Evolutionary conservation across 1,140 invertebrate genomes (phyloP).

Genomic region (Drosophila rhopaloa): DNA sequence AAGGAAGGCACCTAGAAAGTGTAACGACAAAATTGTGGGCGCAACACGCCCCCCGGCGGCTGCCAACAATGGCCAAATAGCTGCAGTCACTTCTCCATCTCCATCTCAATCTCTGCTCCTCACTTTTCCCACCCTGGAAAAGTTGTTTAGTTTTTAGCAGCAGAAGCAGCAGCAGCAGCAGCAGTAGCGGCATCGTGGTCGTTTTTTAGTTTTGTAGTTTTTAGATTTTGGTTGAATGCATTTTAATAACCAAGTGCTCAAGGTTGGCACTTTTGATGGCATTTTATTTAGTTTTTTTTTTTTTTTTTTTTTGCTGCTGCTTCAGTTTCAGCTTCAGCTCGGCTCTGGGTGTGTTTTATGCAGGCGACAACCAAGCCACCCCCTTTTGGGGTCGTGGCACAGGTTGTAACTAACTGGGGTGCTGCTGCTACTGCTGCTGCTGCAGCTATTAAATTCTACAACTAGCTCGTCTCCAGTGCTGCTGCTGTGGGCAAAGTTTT

Average conservation of each 20-base stretch:
- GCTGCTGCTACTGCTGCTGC: slow-evolving; percentile 54
- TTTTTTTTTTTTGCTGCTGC: slow-evolving; percentile 9
- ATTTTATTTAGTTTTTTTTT: slow-evolving; percentile 58
- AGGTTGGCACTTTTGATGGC: slow-evolving; percentile 81
- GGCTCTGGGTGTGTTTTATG: slow-evolving; percentile 39
- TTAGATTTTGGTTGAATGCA: slow-evolving; percentile 82
- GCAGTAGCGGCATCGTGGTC: slow-evolving; percentile 26
- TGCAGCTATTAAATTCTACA: slow-evolving; percentile 74
- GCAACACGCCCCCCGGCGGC: slow-evolving; percentile 55
- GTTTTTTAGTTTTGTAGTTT: slow-evolving; percentile 76
- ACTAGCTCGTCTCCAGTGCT: slow-evolving; percentile 50
- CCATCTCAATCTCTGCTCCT: slow-evolving; percentile 48
- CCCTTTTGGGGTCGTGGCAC: slow-evolving; percentile 45
- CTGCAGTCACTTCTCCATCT: slow-evolving; percentile 54
- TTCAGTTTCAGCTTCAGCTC: neutral
- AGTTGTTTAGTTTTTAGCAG: slow-evolving; percentile 65
- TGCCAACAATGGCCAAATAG: slow-evolving; percentile 74
- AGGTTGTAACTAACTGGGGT: slow-evolving; percentile 75
- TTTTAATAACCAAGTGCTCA: slow-evolving; percentile 82
- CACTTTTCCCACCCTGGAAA: slow-evolving; percentile 41
- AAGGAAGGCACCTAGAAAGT: slow-evolving; percentile 64
- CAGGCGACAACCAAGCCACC: slow-evolving; percentile 47
- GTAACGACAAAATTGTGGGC: slow-evolving; percentile 80
- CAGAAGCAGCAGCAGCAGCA: neutral
- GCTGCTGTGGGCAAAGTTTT: slow-evolving; percentile 68